A percentile compares a stretch with the other conserved stretches of the same genome.
Evolutionary conservation across 2,797 vertebrate species (phyloP).

Genomic region (Pelobates cultripes): DNA sequence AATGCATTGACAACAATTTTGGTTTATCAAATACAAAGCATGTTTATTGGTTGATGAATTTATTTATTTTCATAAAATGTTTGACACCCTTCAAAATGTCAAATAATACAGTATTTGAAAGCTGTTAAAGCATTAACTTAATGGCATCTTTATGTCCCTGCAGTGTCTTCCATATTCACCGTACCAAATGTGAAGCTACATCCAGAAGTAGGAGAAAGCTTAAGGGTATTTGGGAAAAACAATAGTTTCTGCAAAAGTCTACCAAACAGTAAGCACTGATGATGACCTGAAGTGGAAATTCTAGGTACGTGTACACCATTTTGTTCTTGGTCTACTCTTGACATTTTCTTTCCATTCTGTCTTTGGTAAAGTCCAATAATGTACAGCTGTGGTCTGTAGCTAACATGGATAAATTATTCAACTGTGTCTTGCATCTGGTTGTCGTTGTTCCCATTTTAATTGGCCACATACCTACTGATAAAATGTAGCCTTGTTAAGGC

Average conservation of each 20-base stretch:
- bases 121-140: not conserved
- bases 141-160: conserved; percentile 55
- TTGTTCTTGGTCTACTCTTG: too few species aligned
- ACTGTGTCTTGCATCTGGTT: too few species aligned
- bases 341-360: too few species aligned
- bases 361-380: too few species aligned
- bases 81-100: too few species aligned
- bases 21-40: not conserved
- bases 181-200: conserved; percentile 90
- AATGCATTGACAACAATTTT: not conserved
- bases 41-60: not conserved
- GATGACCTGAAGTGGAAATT: conserved; percentile 53
- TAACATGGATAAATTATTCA: too few species aligned
- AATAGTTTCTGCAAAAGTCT: conserved; percentile 87
- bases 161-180: conserved; percentile 96
- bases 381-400: too few species aligned
- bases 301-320: conserved; percentile 66
- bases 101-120: not conserved
- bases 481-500: too few species aligned
- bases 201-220: conserved; percentile 86
- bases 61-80: not conserved
- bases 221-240: conserved; percentile 87
- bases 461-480: too few species aligned
- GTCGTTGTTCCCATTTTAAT: too few species aligned
- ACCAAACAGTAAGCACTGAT: conserved; percentile 89